Percentiles rank a stretch among this genome's conserved stretches.
These are phyloP conservation scores for Corynorhinus townsendii DNA, from an alignment of 2,113 vertebrate genomes.

Conservation along the genomic window DNA sequence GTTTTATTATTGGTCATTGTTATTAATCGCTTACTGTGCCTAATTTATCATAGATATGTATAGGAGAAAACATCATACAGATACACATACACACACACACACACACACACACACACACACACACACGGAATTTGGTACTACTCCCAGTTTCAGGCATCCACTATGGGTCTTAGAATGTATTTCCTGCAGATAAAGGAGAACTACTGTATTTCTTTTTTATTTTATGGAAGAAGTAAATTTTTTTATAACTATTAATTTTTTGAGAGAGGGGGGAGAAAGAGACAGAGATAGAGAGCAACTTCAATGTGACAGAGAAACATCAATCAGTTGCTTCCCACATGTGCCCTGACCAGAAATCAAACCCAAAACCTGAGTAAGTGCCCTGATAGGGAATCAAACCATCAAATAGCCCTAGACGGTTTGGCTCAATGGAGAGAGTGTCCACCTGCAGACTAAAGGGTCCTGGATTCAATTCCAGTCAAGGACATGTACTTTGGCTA, in stretches of 20 bases:
- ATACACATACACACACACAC: background rate
- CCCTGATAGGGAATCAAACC: too few species aligned
- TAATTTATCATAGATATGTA: background rate
- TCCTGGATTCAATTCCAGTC: too few species aligned
- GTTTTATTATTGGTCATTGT: background rate
- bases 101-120: background rate
- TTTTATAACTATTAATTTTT: background rate
- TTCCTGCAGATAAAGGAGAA: background rate
- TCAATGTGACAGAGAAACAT: background rate
- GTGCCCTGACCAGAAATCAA: background rate
- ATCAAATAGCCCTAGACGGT: too few species aligned
- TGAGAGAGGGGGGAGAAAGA: too few species aligned
- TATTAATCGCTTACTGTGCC: background rate
- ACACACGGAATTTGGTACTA: background rate
- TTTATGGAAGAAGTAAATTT: background rate
- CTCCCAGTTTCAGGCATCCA: background rate
- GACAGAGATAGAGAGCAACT: background rate
- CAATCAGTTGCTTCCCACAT: background rate
- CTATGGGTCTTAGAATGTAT: background rate
- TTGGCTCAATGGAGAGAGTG: too few species aligned
- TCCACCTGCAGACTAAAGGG: too few species aligned
- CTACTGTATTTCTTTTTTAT: background rate
- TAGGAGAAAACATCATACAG: background rate
- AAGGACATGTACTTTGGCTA: too few species aligned
- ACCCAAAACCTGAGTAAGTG: background rate